Evolutionary conservation across 1,140 invertebrate species (phyloP).

Genomic region (Dreissena polymorpha): DNA sequence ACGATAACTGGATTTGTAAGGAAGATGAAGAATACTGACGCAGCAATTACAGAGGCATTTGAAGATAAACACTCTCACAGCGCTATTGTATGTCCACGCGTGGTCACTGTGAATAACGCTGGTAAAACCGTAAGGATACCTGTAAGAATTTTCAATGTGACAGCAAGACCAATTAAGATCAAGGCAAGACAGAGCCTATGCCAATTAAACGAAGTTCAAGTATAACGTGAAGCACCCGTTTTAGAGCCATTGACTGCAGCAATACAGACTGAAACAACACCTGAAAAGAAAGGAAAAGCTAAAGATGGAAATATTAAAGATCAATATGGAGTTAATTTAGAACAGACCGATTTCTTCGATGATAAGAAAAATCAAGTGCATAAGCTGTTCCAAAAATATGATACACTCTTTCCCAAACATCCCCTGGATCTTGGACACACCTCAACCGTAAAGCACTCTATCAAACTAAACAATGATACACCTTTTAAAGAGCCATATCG

Average conservation of each 20-base stretch:
- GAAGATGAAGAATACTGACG: not conserved
- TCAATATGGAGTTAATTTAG: constrained; percentile 3
- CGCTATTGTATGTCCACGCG: constrained; percentile 11
- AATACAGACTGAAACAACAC: not conserved
- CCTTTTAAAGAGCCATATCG: no score
- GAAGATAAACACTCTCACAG: not conserved
- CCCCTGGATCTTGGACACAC: no score
- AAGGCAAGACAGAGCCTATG: constrained; percentile 1
- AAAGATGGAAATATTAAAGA: not conserved
- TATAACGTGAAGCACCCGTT: not conserved
- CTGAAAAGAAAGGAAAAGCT: not conserved
- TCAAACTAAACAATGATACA: no score
- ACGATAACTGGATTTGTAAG: constrained; percentile 5
- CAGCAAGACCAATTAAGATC: constrained; percentile 6
- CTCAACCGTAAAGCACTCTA: no score
- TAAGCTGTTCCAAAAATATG: no score
- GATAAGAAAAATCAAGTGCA: constrained; percentile 12
- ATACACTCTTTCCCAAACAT: no score
- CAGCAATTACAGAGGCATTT: constrained; percentile 6
- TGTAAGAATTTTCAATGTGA: constrained; percentile 21
- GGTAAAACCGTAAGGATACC: constrained; percentile 1
- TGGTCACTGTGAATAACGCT: not conserved
- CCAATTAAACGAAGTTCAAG: constrained; percentile 8
- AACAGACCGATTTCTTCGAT: not conserved
- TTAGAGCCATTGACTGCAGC: not conserved